Conservation (phyloP, 2,797 vertebrate genomes). For the Buphagus erythrorhynchus region DNA sequence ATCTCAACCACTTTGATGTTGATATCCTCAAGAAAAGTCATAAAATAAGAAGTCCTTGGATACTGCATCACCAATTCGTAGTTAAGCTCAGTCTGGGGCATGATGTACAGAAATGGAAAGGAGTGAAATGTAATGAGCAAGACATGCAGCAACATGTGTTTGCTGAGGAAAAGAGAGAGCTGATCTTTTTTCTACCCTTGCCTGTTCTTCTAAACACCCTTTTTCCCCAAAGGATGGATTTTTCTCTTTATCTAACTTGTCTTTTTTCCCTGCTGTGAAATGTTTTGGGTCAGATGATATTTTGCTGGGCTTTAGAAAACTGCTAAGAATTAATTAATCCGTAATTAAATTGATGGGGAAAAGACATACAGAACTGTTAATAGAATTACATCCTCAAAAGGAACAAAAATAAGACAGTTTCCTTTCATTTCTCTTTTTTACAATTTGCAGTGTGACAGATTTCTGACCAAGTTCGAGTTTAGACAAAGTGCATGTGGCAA, state of each 20-base stretch:
- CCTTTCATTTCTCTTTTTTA: slow-evolving; percentile 53
- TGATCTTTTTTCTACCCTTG: slow-evolving; percentile 10
- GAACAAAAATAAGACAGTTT: slow-evolving; percentile 45
- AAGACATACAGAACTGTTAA: slow-evolving; percentile 27
- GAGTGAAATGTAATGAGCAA: neutral
- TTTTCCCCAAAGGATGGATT: slow-evolving; percentile 12
- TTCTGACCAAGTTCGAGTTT: slow-evolving; percentile 54
- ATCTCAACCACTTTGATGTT: neutral
- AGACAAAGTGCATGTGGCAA: slow-evolving; percentile 63
- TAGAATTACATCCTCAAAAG: slow-evolving; percentile 58
- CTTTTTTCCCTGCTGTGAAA: slow-evolving; percentile 64
- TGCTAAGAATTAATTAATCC: slow-evolving; percentile 63
- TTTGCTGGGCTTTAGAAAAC: slow-evolving; percentile 57
- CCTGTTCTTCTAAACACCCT: neutral
- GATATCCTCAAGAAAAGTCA: neutral
- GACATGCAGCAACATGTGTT: neutral
- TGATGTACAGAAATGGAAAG: neutral
- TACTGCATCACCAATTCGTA: neutral
- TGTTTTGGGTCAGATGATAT: slow-evolving; percentile 48
- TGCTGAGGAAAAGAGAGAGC: neutral
- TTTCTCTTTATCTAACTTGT: slow-evolving; percentile 42
- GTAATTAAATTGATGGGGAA: slow-evolving; percentile 58
- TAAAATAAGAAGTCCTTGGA: neutral
- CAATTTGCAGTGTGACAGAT: slow-evolving; percentile 28
- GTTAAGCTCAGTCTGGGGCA: neutral